Evolutionary conservation across 2,113 vertebrate genomes (phyloP).

Genomic region (Carassius gibelio): DNA sequence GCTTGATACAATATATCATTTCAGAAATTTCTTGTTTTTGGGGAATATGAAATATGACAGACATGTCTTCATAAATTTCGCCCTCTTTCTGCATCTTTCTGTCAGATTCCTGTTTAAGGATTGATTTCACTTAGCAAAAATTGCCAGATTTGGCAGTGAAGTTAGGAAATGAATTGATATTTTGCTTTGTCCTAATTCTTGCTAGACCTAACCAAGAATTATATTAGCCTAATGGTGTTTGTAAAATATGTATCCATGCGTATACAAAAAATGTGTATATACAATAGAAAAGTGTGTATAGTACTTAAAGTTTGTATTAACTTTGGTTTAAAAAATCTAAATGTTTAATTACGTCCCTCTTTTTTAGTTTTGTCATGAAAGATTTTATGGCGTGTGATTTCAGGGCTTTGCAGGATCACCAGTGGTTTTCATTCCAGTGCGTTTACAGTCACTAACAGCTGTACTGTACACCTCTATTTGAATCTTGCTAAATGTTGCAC

Average conservation of each 20-base stretch:
- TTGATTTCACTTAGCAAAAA: not conserved
- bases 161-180: not conserved
- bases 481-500: not conserved
- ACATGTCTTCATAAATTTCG: not conserved
- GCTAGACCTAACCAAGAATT: slow-evolving; percentile 2
- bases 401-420: not conserved
- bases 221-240: slow-evolving; percentile 36
- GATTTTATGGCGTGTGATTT: not conserved
- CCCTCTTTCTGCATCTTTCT: not conserved
- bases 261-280: slow-evolving; percentile 58
- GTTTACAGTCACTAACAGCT: not conserved
- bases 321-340: not conserved
- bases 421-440: not conserved
- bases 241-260: slow-evolving; percentile 57
- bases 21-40: not conserved
- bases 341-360: not conserved
- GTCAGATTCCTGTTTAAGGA: not conserved
- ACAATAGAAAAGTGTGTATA: slow-evolving; percentile 48
- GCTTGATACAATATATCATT: not conserved
- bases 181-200: not conserved
- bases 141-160: not conserved
- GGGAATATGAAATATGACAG: not conserved
- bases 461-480: not conserved
- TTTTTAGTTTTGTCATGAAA: not conserved
- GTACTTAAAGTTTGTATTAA: slow-evolving; percentile 27